These are phyloP conservation scores for Euspilapteryx auroguttella DNA, from an alignment of 2,888 invertebrate genomes.

Conservation along the genomic window DNA sequence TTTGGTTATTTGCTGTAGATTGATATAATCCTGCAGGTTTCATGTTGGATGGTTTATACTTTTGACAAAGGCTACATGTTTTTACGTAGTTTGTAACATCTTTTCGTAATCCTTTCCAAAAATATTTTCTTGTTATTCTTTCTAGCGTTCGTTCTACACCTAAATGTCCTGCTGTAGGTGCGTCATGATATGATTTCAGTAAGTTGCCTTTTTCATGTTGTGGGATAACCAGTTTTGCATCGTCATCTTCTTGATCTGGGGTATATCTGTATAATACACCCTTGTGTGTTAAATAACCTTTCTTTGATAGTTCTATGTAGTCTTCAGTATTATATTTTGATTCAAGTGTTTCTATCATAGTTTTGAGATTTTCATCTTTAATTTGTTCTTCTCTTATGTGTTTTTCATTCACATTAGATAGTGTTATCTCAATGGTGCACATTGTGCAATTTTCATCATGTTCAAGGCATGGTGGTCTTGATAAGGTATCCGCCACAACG, in stretches of 20 bases:
- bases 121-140: slow-evolving; percentile 9
- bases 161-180: slow-evolving; percentile 13
- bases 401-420: slow-evolving; percentile 1
- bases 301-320: slow-evolving; percentile 10
- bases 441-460: not conserved
- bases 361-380: not conserved
- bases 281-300: slow-evolving; percentile 12
- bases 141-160: slow-evolving; percentile 9
- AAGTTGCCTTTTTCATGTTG: slow-evolving; percentile 10
- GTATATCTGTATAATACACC: slow-evolving; percentile 11
- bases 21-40: not conserved
- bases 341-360: slow-evolving; percentile 4
- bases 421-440: slow-evolving; percentile 9
- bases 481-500: slow-evolving; percentile 22
- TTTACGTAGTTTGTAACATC: not conserved
- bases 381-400: not conserved
- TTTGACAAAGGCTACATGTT: not conserved
- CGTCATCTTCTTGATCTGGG: slow-evolving; percentile 8
- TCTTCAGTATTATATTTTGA: slow-evolving; percentile 5
- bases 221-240: slow-evolving; percentile 12
- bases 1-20: not conserved
- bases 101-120: slow-evolving; percentile 11
- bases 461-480: not conserved
- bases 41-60: not conserved
- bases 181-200: slow-evolving; percentile 10